Base-by-base conservation (phyloP, 1,140 invertebrate genomes). In the Halesus radiatus region DNA sequence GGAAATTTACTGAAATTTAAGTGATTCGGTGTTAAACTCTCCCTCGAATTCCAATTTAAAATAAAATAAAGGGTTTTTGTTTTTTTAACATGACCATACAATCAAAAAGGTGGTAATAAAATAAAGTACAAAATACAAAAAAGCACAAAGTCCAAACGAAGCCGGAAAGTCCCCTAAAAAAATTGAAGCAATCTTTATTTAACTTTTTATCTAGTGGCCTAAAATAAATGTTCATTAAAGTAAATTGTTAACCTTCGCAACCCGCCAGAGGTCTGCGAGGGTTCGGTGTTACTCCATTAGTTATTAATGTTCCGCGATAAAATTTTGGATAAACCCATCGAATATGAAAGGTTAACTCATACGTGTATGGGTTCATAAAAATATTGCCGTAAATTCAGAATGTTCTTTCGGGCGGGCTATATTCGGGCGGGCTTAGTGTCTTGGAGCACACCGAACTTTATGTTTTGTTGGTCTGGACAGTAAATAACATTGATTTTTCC, bases 251-350 rank as follows among this genome's bases (percentile, higher is more conserved):
- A 66, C 62, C 62, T 66, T 66, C 16, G 23, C 29, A n/a, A 29
- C 62, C 62, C 22, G 15, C 29, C 62, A 66, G 62, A 62, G 54
- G 75, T 20, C 50, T 7, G 18, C 50, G 73, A 22, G 18, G 73
- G 54, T 54, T 37, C 54, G 26, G 37, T 50, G 29, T 62, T 58
- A 29, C 10, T 58, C 60, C 58, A 50, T 58, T 50, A 50, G 75
- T 76, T 76, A 76, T 62, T 62, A 50, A 60, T 45, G 75, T 66
- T 45, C 60, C 32, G 23, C 56, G 50, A 75, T 66, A 66, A 66
- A 66, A 66, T 66, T 66, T 66, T 66, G 62, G 62, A 66, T 66
- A 66, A 29, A 66, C 62, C 62, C 62, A 66, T 66, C 62, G 62
- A 66, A 66, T 66, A 66, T 66, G 62, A 66, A 32, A 66, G 62